Evolutionary conservation across 2,113 vertebrate genomes (phyloP).

Genomic region (Zapus hudsonius): DNA sequence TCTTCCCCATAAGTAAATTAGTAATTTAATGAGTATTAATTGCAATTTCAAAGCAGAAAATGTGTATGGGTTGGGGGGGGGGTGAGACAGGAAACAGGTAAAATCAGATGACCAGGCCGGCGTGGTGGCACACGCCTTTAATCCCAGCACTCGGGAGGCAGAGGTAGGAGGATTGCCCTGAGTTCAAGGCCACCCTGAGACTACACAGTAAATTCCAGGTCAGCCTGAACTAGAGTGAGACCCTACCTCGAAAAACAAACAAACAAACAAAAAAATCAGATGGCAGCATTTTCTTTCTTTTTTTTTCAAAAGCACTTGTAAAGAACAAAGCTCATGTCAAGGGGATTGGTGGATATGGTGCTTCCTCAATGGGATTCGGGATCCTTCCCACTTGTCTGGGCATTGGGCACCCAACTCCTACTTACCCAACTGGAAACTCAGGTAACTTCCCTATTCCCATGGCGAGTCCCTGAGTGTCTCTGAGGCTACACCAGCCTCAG

Average conservation of each 20-base stretch:
- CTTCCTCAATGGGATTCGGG: background rate
- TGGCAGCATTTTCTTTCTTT: background rate
- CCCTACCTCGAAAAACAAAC: too few relatives aligned
- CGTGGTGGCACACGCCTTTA: too few relatives aligned
- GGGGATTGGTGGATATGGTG: background rate
- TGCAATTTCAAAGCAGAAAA: background rate
- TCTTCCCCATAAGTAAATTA: slow-evolving; percentile 17
- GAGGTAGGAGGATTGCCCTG: too few relatives aligned
- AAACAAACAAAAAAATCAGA: too few relatives aligned
- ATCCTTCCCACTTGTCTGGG: background rate
- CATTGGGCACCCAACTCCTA: background rate
- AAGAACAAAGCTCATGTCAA: background rate
- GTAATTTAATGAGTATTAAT: background rate
- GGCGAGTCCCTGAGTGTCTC: background rate
- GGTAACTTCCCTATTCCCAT: background rate
- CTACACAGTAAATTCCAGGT: too few relatives aligned
- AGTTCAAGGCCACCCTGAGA: too few relatives aligned
- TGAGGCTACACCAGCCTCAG: background rate
- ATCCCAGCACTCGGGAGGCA: too few relatives aligned
- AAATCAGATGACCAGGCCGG: background rate
- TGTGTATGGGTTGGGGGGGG: background rate
- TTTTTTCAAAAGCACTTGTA: background rate
- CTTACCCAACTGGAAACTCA: background rate
- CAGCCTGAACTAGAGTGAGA: too few relatives aligned
- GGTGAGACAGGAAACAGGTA: background rate